A percentile compares a stretch with the other conserved stretches of the same genome.
Conservation (phyloP, 2,888 invertebrate species). For the Holacanthella duospinosa region DNA sequence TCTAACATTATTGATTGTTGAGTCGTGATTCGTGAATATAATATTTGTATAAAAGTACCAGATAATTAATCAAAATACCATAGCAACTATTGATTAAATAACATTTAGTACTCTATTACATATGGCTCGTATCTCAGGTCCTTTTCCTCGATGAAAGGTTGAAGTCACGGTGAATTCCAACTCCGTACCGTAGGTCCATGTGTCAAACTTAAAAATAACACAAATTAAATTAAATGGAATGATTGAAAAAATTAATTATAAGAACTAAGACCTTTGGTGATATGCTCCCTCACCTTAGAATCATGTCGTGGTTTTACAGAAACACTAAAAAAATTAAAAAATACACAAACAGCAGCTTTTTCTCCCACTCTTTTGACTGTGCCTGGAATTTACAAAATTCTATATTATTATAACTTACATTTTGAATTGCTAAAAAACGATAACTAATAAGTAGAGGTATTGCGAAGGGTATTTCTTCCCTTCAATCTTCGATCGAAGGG, state of each 20-base stretch:
- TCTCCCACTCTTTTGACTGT: not conserved
- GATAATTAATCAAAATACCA: not conserved
- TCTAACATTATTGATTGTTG: no score
- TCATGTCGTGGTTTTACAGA: not conserved
- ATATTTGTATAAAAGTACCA: no score
- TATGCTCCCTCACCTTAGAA: not conserved
- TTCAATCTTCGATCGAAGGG: no score
- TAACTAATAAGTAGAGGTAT: no score
- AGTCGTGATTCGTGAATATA: no score
- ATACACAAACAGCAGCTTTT: not conserved
- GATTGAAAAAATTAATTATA: not conserved
- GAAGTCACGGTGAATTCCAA: not conserved
- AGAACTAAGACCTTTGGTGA: no score
- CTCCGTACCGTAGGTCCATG: not conserved
- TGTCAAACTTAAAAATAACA: not conserved
- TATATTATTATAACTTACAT: not conserved
- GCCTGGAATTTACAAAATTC: not conserved
- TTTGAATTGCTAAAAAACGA: not conserved
- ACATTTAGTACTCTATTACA: not conserved
- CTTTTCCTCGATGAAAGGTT: not conserved
- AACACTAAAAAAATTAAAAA: not conserved
- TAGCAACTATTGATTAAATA: not conserved
- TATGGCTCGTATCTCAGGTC: not conserved
- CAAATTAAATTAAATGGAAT: not conserved
- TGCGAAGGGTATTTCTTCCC: no score